Evolutionary conservation across 2,797 vertebrate species (phyloP).

Genomic region (Acrossocheilus wenchowensis): DNA sequence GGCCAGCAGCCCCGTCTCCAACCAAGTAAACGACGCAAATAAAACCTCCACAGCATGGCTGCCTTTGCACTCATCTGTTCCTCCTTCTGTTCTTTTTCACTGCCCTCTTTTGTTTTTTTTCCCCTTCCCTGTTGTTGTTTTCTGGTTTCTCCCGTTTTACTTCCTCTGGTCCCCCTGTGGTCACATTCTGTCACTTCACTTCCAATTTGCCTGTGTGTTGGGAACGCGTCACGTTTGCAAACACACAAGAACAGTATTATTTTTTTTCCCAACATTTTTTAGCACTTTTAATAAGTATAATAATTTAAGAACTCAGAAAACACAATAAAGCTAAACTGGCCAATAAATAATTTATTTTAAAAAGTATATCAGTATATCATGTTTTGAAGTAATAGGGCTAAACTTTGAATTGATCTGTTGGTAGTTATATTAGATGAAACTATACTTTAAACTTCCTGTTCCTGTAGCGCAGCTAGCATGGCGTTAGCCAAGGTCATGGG

Average conservation of each 20-base stretch:
- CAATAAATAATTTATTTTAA: neutral
- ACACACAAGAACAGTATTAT: conserved; percentile 43
- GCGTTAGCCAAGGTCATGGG: neutral
- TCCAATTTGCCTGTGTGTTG: conserved; percentile 67
- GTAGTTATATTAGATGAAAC: neutral
- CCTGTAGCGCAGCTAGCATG: neutral
- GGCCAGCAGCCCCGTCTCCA: conserved; percentile 88
- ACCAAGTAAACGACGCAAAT: conserved; percentile 99
- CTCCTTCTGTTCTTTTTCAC: conserved; percentile 73
- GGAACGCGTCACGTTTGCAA: conserved; percentile 56
- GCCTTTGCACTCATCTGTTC: conserved; percentile 93
- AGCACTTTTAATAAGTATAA: neutral
- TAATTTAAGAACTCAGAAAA: neutral
- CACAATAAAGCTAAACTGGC: neutral
- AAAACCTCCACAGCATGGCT: conserved; percentile 97
- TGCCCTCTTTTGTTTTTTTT: conserved; percentile 46
- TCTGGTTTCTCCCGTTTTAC: conserved; percentile 63
- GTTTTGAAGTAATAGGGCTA: neutral
- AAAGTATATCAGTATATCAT: neutral
- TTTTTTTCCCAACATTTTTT: neutral
- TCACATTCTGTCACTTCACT: conserved; percentile 74
- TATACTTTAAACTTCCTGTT: neutral
- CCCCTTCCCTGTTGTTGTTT: conserved; percentile 21
- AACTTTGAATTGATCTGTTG: neutral
- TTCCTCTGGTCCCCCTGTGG: conserved; percentile 68